Base-by-base conservation (phyloP, 53 echinoderm and acorn worm genomes). In the Actinopyga echinites region DNA sequence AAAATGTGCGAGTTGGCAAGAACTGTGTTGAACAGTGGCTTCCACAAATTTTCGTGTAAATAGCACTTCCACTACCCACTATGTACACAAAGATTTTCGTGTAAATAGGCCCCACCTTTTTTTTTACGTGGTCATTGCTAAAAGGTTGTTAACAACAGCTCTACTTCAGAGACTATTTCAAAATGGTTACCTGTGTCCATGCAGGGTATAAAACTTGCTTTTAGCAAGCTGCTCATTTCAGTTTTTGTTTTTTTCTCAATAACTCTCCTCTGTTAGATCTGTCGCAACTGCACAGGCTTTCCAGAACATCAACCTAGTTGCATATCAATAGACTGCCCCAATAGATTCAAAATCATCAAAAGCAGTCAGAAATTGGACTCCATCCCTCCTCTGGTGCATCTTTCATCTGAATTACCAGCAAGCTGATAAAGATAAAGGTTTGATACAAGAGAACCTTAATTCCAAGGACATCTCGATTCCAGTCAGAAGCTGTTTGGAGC, bases 321-420 rank as follows among this genome's bases (percentile, higher is more conserved):
- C 60, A 44, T 87, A 13, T 92, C 96, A 15, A 79, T 91, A 58
- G 96, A 96, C 84, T 96, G 96, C 66, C 96, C 96, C 3, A 80
- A 92, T 19, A 77, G 89, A 79, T 92, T 79, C 69, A 84, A 89
- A 31, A 69, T 93, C 22, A 57, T 59, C 56, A 91, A 80, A 61
- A 62, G 88, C 15, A 67, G 75, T 21, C 83, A 49, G 33, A 88
- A 88, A 57, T 85, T 91, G 88, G 69, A 86, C 55, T 69, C 64
- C 59, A 74, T 90, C 12, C 83, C 87, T 6, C 89, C 83, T 42
- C 83, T 83, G 29, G 52, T 88, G 56, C 77, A 83, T 17, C 64
- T 88, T 30, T 54, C 78, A 33, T 24, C 26, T 21, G 79, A 79
- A 24, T 5, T 79, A 6, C 79, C 75, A 6, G 34, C 38, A 2